phyloP scores from a whole-genome alignment of 2,888 invertebrate genomes.

The Neoascia interrupta region DNA sequence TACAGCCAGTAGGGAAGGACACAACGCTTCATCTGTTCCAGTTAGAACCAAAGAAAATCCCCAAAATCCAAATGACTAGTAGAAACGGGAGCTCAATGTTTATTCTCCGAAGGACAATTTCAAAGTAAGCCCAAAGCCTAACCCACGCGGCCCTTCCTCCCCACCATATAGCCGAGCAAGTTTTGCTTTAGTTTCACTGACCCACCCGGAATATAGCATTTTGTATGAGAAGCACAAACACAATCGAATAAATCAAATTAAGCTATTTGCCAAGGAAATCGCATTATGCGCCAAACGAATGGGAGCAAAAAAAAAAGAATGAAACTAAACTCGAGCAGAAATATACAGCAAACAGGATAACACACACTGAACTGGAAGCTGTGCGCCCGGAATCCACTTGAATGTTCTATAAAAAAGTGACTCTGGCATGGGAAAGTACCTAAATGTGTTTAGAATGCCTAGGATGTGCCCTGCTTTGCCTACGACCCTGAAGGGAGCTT shows the following conservation, averaged over 20 bases:
- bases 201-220: constrained; percentile 42
- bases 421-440: constrained; percentile 2
- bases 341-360: constrained; percentile 10
- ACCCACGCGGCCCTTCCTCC: too few relatives aligned
- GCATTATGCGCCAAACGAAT: constrained; percentile 49
- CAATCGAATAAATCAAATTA: constrained; percentile 69
- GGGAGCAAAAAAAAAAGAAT: constrained; percentile 19
- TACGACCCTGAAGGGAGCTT: constrained; percentile 5
- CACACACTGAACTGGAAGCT: constrained; percentile 30
- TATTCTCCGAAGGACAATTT: constrained; percentile 25
- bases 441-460: constrained; percentile 17
- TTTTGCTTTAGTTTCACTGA: constrained; percentile 33
- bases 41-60: constrained; percentile 24
- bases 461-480: constrained; percentile 35
- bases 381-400: constrained; percentile 39
- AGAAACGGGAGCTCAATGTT: constrained; percentile 1
- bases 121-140: constrained; percentile 28
- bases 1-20: constrained; percentile 12
- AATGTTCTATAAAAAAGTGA: constrained; percentile 14
- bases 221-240: constrained; percentile 62
- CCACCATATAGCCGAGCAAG: background rate
- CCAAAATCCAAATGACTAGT: constrained; percentile 34
- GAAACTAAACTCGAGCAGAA: background rate
- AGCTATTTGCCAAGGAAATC: constrained; percentile 65
- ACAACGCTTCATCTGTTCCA: constrained; percentile 31